A percentile compares a stretch with the other conserved stretches of the same genome.
Evolutionary conservation across 2,113 vertebrate species (phyloP).

Genomic region (Oxyura jamaicensis): DNA sequence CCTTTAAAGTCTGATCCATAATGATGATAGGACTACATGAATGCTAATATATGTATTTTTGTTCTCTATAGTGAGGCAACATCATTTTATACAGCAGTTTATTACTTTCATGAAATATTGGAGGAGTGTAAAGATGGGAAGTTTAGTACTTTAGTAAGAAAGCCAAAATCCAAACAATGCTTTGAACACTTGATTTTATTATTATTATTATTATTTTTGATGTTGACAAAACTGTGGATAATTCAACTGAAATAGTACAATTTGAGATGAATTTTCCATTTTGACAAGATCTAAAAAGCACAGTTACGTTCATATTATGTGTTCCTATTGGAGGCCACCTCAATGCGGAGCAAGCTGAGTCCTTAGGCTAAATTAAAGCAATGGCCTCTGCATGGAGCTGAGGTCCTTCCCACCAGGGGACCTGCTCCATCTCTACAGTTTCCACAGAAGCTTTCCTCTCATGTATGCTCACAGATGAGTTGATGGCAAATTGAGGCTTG

Average conservation of each 20-base stretch:
- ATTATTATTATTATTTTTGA: neutral
- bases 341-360: neutral
- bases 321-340: neutral
- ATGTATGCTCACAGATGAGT: neutral
- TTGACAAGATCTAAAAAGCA: neutral
- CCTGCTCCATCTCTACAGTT: neutral
- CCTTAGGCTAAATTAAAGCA: neutral
- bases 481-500: neutral
- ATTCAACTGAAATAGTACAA: neutral
- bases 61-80: conserved; percentile 10
- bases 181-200: conserved; percentile 24
- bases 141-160: conserved; percentile 12
- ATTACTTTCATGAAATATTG: conserved; percentile 47
- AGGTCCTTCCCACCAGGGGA: neutral
- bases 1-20: neutral
- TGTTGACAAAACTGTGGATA: conserved; percentile 40
- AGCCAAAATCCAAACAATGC: conserved; percentile 56
- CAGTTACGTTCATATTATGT: neutral
- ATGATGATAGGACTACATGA: conserved; percentile 8
- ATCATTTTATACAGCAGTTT: neutral
- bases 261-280: conserved; percentile 8
- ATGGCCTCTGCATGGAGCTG: fast-evolving
- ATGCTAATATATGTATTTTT: conserved; percentile 60
- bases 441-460: neutral
- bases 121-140: conserved; percentile 31